Evolutionary conservation across 2,888 invertebrate genomes (phyloP), one percentile per base, ranked within the genome.

Genomic region (Gryllus longicercus): DNA sequence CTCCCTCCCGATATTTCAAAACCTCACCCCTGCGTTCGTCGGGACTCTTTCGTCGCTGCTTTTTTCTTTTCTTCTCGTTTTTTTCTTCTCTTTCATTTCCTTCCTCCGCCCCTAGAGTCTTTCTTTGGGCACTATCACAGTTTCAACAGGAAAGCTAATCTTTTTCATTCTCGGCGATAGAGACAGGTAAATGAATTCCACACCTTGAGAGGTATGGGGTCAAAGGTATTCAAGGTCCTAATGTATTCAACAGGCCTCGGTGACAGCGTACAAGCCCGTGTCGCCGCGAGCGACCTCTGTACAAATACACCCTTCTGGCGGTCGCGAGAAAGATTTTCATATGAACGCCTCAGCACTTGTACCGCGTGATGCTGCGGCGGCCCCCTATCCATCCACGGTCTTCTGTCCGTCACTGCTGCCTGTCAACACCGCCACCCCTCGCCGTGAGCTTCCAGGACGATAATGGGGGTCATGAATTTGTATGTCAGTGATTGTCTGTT

Each of bases 131-230:
- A 63, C 63, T 63, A 63, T 63, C 63, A 63, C 63, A 63, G n/a
- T 63, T 63, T 63, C 63, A 63, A 63, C 63, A 63, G 63, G 63
- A 63, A 63, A 63, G 63, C 63, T 63, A 63, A 63, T 63, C 63
- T 63, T 63, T 63, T 63, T 63, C 63, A 63, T 38, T 38, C 38
- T 38, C 38, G 38, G 38, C 38, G 38, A 38, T n/a, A 63, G 63
- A 63, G 63, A 63, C 63, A 63, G 63, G 63, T 63, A 63, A 63
- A 63, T 63, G 63, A 63, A 63, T 63, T 63, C 63, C 63, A 63
- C 63, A 63, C 63, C 63, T 63, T 63, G n/a, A 63, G n/a, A 63
- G n/a, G 63, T 14, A 18, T 18, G n/a, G 63, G 63, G 63, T 63
- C 63, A 63, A 63, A 63, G 63, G 63, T 63, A 63, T 63, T 63